phyloP scores from a whole-genome alignment of 2,888 invertebrate species.

The Dicranocentrus wangi region DNA sequence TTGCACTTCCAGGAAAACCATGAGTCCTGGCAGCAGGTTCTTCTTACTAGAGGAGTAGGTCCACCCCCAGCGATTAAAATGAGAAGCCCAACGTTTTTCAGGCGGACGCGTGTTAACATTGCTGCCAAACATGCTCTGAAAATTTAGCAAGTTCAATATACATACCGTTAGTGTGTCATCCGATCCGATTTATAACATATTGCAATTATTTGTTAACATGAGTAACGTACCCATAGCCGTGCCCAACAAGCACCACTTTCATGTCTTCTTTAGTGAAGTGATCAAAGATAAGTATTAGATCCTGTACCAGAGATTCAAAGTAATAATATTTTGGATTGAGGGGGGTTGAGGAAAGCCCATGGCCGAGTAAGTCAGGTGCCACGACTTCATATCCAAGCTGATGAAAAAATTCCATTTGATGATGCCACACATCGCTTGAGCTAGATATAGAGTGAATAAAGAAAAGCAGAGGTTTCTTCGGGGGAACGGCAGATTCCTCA shows the following conservation, averaged over 20 bases:
- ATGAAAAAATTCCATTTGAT: conserved; percentile 79
- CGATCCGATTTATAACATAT: too few species aligned
- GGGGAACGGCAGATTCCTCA: not conserved
- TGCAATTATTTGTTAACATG: too few species aligned
- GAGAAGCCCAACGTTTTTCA: conserved; percentile 74
- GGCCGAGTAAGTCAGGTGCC: conserved; percentile 82
- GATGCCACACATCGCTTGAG: conserved; percentile 80
- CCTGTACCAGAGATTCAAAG: conserved; percentile 79
- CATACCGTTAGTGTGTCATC: too few species aligned
- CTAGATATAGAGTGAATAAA: conserved; percentile 83
- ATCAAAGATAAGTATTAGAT: conserved; percentile 79
- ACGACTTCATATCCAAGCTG: conserved; percentile 79
- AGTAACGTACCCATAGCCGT: conserved; percentile 81
- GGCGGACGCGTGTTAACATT: conserved; percentile 70
- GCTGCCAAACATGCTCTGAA: conserved; percentile 70
- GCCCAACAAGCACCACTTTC: conserved; percentile 79
- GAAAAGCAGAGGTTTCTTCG: conserved; percentile 77
- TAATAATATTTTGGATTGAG: conserved; percentile 78
- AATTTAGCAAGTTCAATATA: too few species aligned
- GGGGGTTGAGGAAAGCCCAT: conserved; percentile 81
- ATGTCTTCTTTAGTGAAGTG: conserved; percentile 78
- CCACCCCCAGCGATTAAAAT: conserved; percentile 82
- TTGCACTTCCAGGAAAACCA: conserved; percentile 66
- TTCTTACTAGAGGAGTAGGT: conserved; percentile 80
- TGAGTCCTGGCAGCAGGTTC: conserved; percentile 74